Conservation (phyloP, 2,888 invertebrate genomes). For the Nineta flava region DNA sequence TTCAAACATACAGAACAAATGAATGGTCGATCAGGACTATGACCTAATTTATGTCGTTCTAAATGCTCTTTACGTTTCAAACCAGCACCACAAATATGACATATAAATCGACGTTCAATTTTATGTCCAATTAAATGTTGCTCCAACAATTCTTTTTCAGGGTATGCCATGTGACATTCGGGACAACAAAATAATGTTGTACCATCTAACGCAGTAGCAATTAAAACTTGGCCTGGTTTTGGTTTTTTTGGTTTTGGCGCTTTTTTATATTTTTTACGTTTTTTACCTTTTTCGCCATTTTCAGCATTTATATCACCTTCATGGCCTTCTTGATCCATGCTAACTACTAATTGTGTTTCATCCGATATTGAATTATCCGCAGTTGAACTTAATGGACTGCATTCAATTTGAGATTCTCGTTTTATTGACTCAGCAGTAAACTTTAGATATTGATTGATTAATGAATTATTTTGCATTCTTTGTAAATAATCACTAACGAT, state of each 20-base stretch:
- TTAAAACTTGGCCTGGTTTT: slow-evolving; percentile 65
- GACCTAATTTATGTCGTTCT: slow-evolving; percentile 62
- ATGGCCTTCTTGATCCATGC: slow-evolving; percentile 24
- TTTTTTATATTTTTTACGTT: slow-evolving; percentile 69
- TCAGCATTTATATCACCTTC: slow-evolving; percentile 22
- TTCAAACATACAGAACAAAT: slow-evolving; percentile 64
- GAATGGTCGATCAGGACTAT: slow-evolving; percentile 66
- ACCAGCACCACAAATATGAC: slow-evolving; percentile 61
- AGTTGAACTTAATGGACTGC: slow-evolving; percentile 27
- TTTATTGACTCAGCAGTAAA: slow-evolving; percentile 42
- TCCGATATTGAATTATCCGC: slow-evolving; percentile 21
- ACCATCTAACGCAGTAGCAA: slow-evolving; percentile 58
- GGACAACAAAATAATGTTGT: slow-evolving; percentile 63
- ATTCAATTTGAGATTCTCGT: slow-evolving; percentile 29
- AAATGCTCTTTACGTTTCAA: slow-evolving; percentile 64
- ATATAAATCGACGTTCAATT: slow-evolving; percentile 62
- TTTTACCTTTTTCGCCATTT: slow-evolving; percentile 38
- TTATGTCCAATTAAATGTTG: slow-evolving; percentile 61
- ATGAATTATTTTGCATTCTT: slow-evolving; percentile 29
- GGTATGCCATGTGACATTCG: slow-evolving; percentile 68
- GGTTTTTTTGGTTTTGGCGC: slow-evolving; percentile 60
- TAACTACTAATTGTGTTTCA: slow-evolving; percentile 21
- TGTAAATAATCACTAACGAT: slow-evolving; percentile 32
- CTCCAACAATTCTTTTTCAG: slow-evolving; percentile 64
- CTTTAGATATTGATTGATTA: slow-evolving; percentile 45